A percentile compares a stretch with the other conserved stretches of the same genome.
Conservation (phyloP, 2,888 invertebrate species). For the Lepidochitona cinerea region DNA sequence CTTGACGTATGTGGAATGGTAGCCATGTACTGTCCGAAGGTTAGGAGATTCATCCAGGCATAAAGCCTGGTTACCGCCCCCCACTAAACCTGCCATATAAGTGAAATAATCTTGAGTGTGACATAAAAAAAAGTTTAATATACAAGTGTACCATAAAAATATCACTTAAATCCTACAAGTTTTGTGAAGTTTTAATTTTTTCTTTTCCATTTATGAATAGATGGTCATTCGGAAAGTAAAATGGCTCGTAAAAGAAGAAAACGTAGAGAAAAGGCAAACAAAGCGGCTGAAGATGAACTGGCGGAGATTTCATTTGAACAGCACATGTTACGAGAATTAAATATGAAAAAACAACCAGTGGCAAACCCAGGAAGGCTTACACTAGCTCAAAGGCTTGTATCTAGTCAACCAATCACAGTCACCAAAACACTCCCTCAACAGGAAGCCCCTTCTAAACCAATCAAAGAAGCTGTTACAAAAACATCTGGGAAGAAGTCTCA, state of each 20-base stretch:
- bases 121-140: too few relatives aligned
- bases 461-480: not conserved
- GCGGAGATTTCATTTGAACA: conserved; percentile 69
- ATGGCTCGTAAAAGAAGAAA: conserved; percentile 58
- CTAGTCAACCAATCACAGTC: not conserved
- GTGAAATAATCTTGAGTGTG: too few relatives aligned
- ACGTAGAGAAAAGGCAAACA: conserved; percentile 63
- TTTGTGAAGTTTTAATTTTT: too few relatives aligned
- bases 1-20: too few relatives aligned
- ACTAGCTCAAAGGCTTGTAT: not conserved
- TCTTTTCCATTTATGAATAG: not conserved
- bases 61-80: too few relatives aligned
- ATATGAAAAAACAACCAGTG: conserved; percentile 48
- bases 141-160: too few relatives aligned
- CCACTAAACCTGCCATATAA: too few relatives aligned
- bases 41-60: too few relatives aligned
- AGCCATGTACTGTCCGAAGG: too few relatives aligned
- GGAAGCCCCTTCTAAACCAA: not conserved
- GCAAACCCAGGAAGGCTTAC: conserved; percentile 80
- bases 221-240: conserved; percentile 29
- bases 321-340: conserved; percentile 62
- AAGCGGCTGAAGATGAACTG: conserved; percentile 67
- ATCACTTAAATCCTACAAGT: too few relatives aligned
- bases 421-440: not conserved
- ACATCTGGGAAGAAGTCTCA: conserved; percentile 57